Evolutionary conservation across 2,113 vertebrate genomes (phyloP), one percentile per base, ranked within the genome.

Genomic region (Pelobates fuscus): DNA sequence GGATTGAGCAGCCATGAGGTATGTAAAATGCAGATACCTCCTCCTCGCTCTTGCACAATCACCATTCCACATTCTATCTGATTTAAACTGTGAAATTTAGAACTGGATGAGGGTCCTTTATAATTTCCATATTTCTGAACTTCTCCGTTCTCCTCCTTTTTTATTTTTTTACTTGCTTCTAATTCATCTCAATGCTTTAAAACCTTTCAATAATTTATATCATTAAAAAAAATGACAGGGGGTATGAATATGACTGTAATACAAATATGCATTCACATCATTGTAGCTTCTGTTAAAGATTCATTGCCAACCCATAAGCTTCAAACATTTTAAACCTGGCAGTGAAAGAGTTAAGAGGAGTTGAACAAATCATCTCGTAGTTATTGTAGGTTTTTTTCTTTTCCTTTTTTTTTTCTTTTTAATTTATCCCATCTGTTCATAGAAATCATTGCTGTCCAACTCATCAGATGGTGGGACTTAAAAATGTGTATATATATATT

Each of bases 41-140:
- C 27, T 25, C 32, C 27, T 41, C 8, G 6, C 43, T 2, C 61
- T 32, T 14, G 15, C 20, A 32, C 43, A 15, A 18, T 60, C 18
- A 29, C 2, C 10, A 66, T 24, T 24, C 54, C 20, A 3, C 10
- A 27, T 26, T 6, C 54, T 61, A 68, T 68, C 55, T 68, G 55
- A 77, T 68, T 25, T 23, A 21, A 52, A 17, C 54, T 61, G 41
- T 68, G 55, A 67, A 68, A 77, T 77, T 60, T 30, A 29, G 55
- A 25, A 21, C 26, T 11, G 41, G 63, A 59, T 67, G 57, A 46
- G 20, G 41, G 7, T 43, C n/a, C 72, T 67, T 65, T 74, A 44
- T 64, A 29, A 26, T 62, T 62, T 20, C 8, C 21, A 55, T 55
- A 1, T 30, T 20, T 32, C 27, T 15, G 17, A 30, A n/a, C 26